A percentile compares a stretch with the other conserved stretches of the same genome.
phyloP scores from a whole-genome alignment of 2,113 vertebrate genomes.

The Tachycineta bicolor region DNA sequence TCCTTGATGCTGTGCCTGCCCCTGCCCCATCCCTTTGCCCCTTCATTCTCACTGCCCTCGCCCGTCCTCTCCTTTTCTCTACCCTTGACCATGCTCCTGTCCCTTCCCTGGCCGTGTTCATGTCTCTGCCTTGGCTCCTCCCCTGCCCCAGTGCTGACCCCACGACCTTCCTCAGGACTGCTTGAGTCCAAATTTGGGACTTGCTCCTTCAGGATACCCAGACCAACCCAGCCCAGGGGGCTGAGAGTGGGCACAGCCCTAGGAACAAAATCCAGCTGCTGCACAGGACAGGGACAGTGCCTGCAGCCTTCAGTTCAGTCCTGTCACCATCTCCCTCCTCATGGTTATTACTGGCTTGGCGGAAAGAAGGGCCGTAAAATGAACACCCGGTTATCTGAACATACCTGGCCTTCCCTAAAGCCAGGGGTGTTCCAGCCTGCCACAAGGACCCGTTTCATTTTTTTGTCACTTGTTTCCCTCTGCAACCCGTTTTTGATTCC shows the following conservation, averaged over 20 bases:
- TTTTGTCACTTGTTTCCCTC: neutral
- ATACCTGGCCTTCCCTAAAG: too few species aligned
- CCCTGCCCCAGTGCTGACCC: neutral
- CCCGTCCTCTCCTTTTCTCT: neutral
- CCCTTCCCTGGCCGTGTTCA: neutral
- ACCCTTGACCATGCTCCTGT: too few species aligned
- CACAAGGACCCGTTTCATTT: accelerated
- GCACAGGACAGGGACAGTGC: neutral
- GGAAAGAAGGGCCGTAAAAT: neutral
- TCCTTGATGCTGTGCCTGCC: neutral
- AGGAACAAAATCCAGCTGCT: neutral
- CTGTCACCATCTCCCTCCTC: accelerated
- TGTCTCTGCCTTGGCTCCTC: too few species aligned
- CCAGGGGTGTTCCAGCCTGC: accelerated
- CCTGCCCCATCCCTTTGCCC: neutral
- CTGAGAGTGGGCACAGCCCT: neutral
- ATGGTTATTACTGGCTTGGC: accelerated
- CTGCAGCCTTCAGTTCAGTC: neutral
- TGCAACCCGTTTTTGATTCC: accelerated
- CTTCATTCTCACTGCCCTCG: neutral
- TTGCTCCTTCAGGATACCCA: neutral
- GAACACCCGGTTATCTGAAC: accelerated
- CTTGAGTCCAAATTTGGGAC: neutral
- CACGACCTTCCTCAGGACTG: neutral
- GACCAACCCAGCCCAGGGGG: accelerated